These are phyloP conservation scores for Cherax quadricarinatus DNA, from an alignment of 1,140 invertebrate genomes.

Conservation along the genomic window DNA sequence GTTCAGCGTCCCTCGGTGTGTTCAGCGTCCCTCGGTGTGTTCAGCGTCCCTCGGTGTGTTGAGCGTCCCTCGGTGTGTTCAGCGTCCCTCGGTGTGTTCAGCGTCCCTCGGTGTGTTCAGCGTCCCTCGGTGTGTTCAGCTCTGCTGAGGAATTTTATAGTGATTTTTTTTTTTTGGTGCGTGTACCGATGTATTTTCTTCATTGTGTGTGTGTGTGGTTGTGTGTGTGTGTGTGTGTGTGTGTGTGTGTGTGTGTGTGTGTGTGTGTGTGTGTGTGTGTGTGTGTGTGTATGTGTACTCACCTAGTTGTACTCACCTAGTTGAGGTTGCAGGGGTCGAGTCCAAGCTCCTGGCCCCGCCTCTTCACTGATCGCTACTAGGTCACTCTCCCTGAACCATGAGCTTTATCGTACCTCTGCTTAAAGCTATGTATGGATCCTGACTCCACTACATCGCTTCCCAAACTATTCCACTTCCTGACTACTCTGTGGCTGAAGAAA, in stretches of 20 bases:
- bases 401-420: too few relatives aligned
- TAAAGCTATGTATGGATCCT: too few relatives aligned
- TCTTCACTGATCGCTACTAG: too few relatives aligned
- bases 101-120: background rate
- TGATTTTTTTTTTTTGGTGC: background rate
- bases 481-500: too few relatives aligned
- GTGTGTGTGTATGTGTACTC: background rate
- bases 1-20: too few relatives aligned
- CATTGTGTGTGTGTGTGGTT: background rate
- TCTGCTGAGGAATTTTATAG: background rate
- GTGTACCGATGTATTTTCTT: background rate
- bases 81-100: background rate
- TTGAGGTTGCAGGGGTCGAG: too few relatives aligned
- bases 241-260: conserved; percentile 3
- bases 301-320: too few relatives aligned
- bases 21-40: background rate
- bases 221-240: conserved; percentile 3
- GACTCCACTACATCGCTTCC: too few relatives aligned
- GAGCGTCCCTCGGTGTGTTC: background rate
- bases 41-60: too few relatives aligned
- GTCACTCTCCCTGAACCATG: too few relatives aligned
- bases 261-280: conserved; percentile 3
- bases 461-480: too few relatives aligned
- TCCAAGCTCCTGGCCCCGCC: too few relatives aligned
- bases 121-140: background rate